phyloP scores from a whole-genome alignment of 2,113 vertebrate species.

The Callaeas wilsoni region DNA sequence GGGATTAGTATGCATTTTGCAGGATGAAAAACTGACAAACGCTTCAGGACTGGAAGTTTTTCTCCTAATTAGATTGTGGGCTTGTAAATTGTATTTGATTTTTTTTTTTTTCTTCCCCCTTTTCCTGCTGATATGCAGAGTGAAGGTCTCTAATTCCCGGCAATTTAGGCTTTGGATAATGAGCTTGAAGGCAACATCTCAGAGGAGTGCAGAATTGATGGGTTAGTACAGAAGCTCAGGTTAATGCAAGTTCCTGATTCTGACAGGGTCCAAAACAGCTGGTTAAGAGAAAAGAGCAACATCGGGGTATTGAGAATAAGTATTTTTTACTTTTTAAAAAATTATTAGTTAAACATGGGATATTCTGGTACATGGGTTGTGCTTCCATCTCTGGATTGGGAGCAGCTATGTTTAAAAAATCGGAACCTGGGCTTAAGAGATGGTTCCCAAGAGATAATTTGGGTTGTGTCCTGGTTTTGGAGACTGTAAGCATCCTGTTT shows the following conservation, averaged over 20 bases:
- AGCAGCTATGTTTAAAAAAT: not conserved
- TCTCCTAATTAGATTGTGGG: not conserved
- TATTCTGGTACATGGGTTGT: not conserved
- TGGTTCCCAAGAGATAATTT: not conserved
- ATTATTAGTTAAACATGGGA: not conserved
- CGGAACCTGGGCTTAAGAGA: not conserved
- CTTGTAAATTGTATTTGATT: not conserved
- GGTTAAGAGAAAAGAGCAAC: not conserved
- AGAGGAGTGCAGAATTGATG: not conserved
- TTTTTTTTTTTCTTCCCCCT: not conserved
- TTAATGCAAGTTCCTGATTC: not conserved
- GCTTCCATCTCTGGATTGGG: not conserved
- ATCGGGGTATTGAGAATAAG: not conserved
- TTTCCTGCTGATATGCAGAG: not conserved
- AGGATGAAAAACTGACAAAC: not conserved
- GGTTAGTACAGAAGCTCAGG: not conserved
- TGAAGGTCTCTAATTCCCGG: not conserved
- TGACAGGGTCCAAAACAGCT: not conserved
- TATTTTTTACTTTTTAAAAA: not conserved
- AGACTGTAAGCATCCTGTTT: not conserved
- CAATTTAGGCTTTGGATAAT: slow-evolving; percentile 28
- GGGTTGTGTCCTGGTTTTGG: not conserved
- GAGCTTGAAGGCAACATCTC: slow-evolving; percentile 2
- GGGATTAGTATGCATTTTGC: not conserved
- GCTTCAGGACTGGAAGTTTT: slow-evolving; percentile 31